Base-by-base conservation (phyloP, 2,888 invertebrate genomes). In the Erebia ligea region DNA sequence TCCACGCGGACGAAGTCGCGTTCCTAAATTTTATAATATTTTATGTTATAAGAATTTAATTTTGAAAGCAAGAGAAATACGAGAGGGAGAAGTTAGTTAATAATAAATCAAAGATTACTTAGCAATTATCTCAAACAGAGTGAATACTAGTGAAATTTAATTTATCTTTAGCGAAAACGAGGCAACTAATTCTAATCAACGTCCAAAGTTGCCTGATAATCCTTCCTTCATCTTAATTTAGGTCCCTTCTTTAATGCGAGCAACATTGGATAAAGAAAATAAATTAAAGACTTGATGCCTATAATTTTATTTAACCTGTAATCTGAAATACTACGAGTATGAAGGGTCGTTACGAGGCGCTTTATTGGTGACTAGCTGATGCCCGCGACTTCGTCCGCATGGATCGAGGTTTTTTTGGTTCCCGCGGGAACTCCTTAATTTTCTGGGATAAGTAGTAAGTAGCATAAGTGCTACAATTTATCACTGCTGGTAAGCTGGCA, bases 201-300 rank as follows among this genome's bases (percentile, higher is more conserved):
- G 25, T 57, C 56, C 13, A 57, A 57, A 21, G 21, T 21, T 25
- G 56, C 21, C 25, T 57, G 21, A 57, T 21, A 57, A 57, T 25
- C 56, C 62, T 45, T 62, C 61, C 48, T 62, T 62, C 62, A 62
- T 48, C 62, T 62, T 48, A 62, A 62, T 62, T 48, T 62, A 62
- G 62, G 48, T 21, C 62, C 48, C 15, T 15, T 48, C 45, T 62
- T 48, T 61, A 61, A 62, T 57, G 56, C 21, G 25, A 25, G 11
- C 56, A 57, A 57, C 25, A 15, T 10, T 25, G 15, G 13, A 11
- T 57, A 13, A 57, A 57, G 56, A 62, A 61, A 48, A 62, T 62
- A 62, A 19, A 62, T 62, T 62, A 48, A 19, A 48, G 21, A 48
- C 61, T 62, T 45, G 61, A 61, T 58, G 61, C 61, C 42, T 19